Conservation (phyloP, 2,113 vertebrate species). For the Pterophyllum scalare region DNA sequence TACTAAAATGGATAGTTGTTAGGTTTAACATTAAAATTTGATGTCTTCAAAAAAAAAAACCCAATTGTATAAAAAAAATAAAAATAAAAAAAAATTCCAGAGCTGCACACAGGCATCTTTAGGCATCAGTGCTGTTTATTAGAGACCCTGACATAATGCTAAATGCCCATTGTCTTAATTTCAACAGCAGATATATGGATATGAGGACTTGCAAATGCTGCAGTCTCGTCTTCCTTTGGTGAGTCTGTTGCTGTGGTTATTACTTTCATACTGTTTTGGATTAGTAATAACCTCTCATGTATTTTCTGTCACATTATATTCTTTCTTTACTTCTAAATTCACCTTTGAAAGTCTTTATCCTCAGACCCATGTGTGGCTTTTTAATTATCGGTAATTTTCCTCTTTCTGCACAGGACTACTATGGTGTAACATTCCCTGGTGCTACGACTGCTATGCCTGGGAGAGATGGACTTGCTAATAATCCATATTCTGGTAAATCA, state of each 20-base stretch:
- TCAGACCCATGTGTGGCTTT: not conserved
- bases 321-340: not conserved
- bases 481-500: conserved; percentile 90
- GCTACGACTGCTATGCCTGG: conserved; percentile 87
- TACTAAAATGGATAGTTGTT: too few species aligned
- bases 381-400: not conserved
- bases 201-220: conserved; percentile 96
- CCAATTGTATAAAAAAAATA: too few species aligned
- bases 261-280: not conserved
- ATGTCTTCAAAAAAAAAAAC: not conserved
- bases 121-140: not conserved
- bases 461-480: conserved; percentile 93
- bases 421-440: conserved; percentile 95
- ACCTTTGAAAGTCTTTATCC: not conserved
- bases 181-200: conserved; percentile 93
- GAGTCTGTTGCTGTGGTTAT: conserved; percentile 62
- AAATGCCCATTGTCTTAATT: conserved; percentile 28
- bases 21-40: not conserved
- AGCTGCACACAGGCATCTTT: not conserved
- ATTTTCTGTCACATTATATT: not conserved
- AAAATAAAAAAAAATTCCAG: too few species aligned
- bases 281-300: not conserved
- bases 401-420: conserved; percentile 88
- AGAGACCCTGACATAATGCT: not conserved
- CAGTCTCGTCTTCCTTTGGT: conserved; percentile 95